Base-by-base conservation (phyloP, 1,140 invertebrate species). In the Diuraphis noxia region DNA sequence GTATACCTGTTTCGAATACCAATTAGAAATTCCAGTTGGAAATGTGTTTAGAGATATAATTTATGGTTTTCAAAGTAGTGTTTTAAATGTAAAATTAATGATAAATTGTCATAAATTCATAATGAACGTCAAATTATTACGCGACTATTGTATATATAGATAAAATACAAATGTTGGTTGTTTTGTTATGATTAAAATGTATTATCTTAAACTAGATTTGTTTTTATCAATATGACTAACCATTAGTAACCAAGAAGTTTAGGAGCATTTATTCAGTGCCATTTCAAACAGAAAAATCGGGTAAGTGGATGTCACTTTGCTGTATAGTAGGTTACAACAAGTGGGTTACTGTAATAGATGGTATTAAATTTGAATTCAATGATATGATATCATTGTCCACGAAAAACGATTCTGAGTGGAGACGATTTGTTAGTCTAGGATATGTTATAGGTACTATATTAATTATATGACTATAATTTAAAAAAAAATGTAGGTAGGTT, bases 281-380 rank as follows among this genome's bases (percentile, higher is more conserved):
- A 63, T 63, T 63, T 72, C n/a, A n/a, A 72, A 72, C 56, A n/a
- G n/a, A 72, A 72, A 72, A 72, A n/a, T n/a, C n/a, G n/a, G n/a
- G n/a, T n/a, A n/a, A n/a, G n/a, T n/a, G n/a, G n/a, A n/a, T n/a
- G n/a, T n/a, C n/a, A n/a, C n/a, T n/a, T n/a, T n/a, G n/a, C n/a
- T n/a, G n/a, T n/a, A n/a, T n/a, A n/a, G n/a, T n/a, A n/a, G n/a
- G n/a, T n/a, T n/a, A n/a, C n/a, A n/a, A n/a, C n/a, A n/a, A n/a
- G n/a, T n/a, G n/a, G n/a, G n/a, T n/a, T n/a, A n/a, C n/a, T n/a
- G n/a, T n/a, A n/a, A n/a, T n/a, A n/a, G n/a, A n/a, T n/a, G n/a
- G n/a, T n/a, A n/a, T n/a, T n/a, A n/a, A n/a, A n/a, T n/a, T n/a
- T n/a, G n/a, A n/a, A n/a, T n/a, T n/a, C n/a, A n/a, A n/a, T n/a